These are phyloP conservation scores for Sapayoa aenigma DNA, from an alignment of 2,113 vertebrate genomes.

Conservation along the genomic window DNA sequence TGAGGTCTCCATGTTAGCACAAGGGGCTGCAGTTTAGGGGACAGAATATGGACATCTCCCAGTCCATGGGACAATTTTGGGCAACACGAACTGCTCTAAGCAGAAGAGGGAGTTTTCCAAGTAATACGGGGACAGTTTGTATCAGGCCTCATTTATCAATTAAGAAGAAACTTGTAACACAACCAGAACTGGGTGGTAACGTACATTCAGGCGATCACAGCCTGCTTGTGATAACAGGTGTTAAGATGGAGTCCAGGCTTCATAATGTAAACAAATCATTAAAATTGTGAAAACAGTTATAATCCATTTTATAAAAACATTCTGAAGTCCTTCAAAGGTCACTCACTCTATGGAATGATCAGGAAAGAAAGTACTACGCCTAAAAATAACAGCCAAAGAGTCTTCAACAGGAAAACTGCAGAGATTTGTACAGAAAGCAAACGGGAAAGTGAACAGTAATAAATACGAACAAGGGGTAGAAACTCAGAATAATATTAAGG, in stretches of 20 bases:
- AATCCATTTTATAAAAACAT: neutral
- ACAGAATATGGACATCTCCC: neutral
- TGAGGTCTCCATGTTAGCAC: fast-evolving
- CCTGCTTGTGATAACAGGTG: neutral
- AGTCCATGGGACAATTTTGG: neutral
- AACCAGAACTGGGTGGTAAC: neutral
- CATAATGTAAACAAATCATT: constrained; percentile 7
- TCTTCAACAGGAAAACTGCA: neutral
- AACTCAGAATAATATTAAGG: neutral
- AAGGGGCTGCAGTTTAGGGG: fast-evolving
- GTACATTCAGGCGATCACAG: neutral
- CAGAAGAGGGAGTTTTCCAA: neutral
- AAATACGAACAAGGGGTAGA: too few relatives aligned
- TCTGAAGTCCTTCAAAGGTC: neutral
- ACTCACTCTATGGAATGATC: neutral
- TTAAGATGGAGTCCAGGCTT: neutral
- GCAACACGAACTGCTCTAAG: neutral
- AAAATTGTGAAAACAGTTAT: neutral
- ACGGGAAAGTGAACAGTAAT: neutral
- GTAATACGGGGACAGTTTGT: neutral
- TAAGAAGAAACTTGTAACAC: neutral
- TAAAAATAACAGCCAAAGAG: neutral
- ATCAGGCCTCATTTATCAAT: neutral
- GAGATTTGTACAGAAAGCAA: neutral
- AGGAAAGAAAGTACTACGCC: neutral